A percentile compares a stretch with the other conserved stretches of the same genome.
These are phyloP conservation scores for Limulus polyphemus DNA, from an alignment of 2,888 invertebrate genomes.

Conservation along the genomic window DNA sequence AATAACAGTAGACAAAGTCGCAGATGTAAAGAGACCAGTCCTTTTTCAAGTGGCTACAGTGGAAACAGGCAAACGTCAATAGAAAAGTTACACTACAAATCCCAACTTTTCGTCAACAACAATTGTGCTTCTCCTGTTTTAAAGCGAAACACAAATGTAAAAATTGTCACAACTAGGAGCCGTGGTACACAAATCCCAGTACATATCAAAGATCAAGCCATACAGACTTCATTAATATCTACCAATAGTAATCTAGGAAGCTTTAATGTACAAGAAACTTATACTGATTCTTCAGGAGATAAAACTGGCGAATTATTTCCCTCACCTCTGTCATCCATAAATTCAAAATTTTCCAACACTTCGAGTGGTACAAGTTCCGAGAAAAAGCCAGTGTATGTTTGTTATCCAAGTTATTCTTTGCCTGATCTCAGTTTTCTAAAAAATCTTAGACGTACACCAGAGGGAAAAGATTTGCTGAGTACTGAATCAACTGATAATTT, in stretches of 20 bases:
- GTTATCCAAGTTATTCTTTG: slow-evolving; percentile 79
- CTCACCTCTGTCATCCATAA: background rate
- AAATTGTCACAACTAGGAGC: slow-evolving; percentile 21
- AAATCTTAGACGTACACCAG: slow-evolving; percentile 36
- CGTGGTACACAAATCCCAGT: slow-evolving; percentile 29
- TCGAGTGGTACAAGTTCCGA: background rate
- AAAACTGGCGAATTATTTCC: too few relatives aligned
- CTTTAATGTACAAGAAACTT: slow-evolving; percentile 18
- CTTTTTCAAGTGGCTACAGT: slow-evolving; percentile 19
- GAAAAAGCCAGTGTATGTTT: slow-evolving; percentile 52
- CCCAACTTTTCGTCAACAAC: slow-evolving; percentile 12
- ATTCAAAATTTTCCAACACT: background rate
- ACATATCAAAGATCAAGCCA: slow-evolving; percentile 28
- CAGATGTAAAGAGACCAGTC: slow-evolving; percentile 19
- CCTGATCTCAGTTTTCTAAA: slow-evolving; percentile 72
- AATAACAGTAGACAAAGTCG: slow-evolving; percentile 23
- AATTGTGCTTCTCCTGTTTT: slow-evolving; percentile 5
- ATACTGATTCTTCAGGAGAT: too few relatives aligned
- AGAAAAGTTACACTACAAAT: slow-evolving; percentile 12
- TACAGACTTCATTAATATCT: slow-evolving; percentile 27
- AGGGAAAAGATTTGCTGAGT: slow-evolving; percentile 10
- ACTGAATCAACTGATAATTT: slow-evolving; percentile 14
- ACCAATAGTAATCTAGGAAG: slow-evolving; percentile 6
- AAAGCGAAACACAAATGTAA: slow-evolving; percentile 15
- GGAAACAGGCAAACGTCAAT: slow-evolving; percentile 21